Conservation (phyloP, 1,140 invertebrate genomes). For the Telenomus remus region DNA sequence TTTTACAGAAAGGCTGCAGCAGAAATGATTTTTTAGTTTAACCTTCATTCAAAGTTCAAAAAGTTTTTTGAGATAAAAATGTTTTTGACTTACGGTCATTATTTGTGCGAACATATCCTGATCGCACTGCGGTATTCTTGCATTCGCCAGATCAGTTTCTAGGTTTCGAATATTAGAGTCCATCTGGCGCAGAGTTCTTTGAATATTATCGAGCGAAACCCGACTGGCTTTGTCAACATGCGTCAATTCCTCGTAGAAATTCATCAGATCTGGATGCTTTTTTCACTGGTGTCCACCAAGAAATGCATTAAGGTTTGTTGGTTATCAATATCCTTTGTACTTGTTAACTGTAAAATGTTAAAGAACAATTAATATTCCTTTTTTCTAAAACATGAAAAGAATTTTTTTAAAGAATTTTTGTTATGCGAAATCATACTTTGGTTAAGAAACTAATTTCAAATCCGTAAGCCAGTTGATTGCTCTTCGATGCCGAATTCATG, state of each 20-base stretch:
- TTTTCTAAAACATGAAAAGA: too few relatives aligned
- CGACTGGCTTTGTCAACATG: slow-evolving; percentile 89
- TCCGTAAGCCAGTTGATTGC: slow-evolving; percentile 90
- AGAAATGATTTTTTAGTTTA: slow-evolving; percentile 9
- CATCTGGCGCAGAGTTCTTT: slow-evolving; percentile 91
- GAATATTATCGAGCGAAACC: slow-evolving; percentile 90
- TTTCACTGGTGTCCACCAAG: slow-evolving; percentile 90
- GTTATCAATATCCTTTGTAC: slow-evolving; percentile 96
- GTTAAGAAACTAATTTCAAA: slow-evolving; percentile 98
- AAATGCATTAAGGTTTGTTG: slow-evolving; percentile 95
- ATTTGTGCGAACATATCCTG: slow-evolving; percentile 89
- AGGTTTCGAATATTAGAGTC: slow-evolving; percentile 89
- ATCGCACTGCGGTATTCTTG: slow-evolving; percentile 83
- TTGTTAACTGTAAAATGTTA: slow-evolving; percentile 81
- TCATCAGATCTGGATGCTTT: slow-evolving; percentile 90
- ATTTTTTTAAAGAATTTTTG: too few relatives aligned
- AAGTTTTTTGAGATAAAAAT: background rate
- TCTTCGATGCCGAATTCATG: slow-evolving; percentile 95
- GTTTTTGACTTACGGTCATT: slow-evolving; percentile 82
- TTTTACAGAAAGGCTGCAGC: slow-evolving; percentile 61
- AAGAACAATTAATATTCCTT: slow-evolving; percentile 8
- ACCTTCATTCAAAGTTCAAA: background rate
- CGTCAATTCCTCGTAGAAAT: slow-evolving; percentile 90
- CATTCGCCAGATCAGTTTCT: slow-evolving; percentile 91
- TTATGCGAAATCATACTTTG: too few relatives aligned